Evolutionary conservation across 2,797 vertebrate genomes (phyloP).

Genomic region (Melanotaenia nigrans): DNA sequence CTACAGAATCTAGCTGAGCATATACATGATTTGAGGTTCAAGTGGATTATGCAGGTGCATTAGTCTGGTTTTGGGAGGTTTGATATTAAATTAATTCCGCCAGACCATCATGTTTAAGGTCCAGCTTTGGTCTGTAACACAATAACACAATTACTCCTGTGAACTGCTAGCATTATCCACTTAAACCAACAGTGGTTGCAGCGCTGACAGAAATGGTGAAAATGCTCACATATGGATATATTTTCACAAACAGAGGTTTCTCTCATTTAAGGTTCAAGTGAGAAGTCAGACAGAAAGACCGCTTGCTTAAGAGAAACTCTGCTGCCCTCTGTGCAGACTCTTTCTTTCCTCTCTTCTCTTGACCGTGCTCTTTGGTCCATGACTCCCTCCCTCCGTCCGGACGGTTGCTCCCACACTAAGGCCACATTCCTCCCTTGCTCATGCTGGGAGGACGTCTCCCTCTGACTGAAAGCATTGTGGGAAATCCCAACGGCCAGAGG

Average conservation of each 20-base stretch:
- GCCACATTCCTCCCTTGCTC: conserved; percentile 78
- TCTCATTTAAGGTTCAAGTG: conserved; percentile 30
- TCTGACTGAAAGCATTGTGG: conserved; percentile 79
- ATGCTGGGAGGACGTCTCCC: conserved; percentile 81
- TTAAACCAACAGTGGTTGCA: conserved; percentile 12
- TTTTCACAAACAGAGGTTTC: conserved; percentile 10
- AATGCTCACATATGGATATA: neutral
- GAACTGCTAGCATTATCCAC: neutral
- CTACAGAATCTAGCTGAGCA: neutral
- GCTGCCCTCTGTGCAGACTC: conserved; percentile 63
- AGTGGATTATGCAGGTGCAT: neutral
- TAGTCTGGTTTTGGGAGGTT: neutral
- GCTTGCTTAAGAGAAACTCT: conserved; percentile 51
- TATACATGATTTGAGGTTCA: neutral
- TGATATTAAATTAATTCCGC: neutral
- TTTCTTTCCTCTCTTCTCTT: conserved; percentile 58
- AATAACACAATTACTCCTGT: neutral
- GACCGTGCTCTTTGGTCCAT: conserved; percentile 71
- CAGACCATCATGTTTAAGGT: neutral
- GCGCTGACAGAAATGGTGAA: conserved; percentile 1
- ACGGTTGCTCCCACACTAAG: conserved; percentile 77
- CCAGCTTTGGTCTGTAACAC: neutral
- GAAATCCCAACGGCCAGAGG: conserved; percentile 74
- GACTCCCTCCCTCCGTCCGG: conserved; percentile 71
- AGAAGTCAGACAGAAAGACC: conserved; percentile 43